Base-by-base conservation (phyloP, 2,797 vertebrate species). In the Phataginus tricuspis region DNA sequence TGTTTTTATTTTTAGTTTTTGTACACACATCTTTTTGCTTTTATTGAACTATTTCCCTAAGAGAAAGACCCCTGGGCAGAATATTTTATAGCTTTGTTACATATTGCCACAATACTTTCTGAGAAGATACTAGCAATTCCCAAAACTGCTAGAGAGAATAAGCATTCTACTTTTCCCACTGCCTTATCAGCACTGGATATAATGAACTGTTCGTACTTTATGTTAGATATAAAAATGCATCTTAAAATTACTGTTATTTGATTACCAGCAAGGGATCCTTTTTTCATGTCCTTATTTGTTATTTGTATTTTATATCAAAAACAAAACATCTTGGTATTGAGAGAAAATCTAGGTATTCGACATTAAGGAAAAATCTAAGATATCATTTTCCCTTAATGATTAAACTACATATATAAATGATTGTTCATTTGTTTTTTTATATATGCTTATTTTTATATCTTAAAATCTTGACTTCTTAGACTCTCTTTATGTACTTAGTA, bases 221-320 rank as follows among this genome's bases (percentile, higher is more conserved):
- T 61, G 78, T 79, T 53, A 82, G 61, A 64, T 82, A 45, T 69
- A 37, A 69, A 91, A 95, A 88, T 82, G n/a, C 5, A 51, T 53
- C 59, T 74, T 85, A 69, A 51, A 31, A 25, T 75, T 89, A n/a
- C 80, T 79, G 7, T 55, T 68, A 64, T 51, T 94, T 79, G 19
- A 51, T 95, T 66, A 77, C 49, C 69, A 82, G 45, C 61, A 92
- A 82, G 25, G 49, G 34, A 75, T 64, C 2, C 42, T 80, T 93
- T 94, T 95, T 66, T 85, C 18, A 78, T 59, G 29, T 61, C 25
- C 10, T 78, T 59, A 74, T 75, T 82, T 84, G 64, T 45, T 55
- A 57, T 82, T 95, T 90, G 29, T 86, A 45, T 86, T 92, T 69
- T 51, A 75, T 80, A 82, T 71, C 19, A 53, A 80, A 95, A 96